phyloP scores from a whole-genome alignment of 2,888 invertebrate genomes.

The Vesta saturnalis region DNA sequence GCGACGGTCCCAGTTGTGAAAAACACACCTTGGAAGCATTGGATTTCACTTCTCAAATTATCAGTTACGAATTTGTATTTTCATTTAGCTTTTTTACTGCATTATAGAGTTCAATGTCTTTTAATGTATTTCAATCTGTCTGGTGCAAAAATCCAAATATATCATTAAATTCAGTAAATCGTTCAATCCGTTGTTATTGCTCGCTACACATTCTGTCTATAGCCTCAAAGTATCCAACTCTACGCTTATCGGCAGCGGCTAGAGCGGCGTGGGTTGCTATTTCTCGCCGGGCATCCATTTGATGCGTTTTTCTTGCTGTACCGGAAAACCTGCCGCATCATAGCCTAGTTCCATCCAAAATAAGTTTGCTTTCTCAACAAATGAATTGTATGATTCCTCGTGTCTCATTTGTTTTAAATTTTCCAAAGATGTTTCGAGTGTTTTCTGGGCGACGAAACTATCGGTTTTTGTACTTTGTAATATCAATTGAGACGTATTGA shows the following conservation, averaged over 20 bases:
- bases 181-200: not conserved
- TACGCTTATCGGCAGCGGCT: not conserved
- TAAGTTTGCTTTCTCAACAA: constrained; percentile 1
- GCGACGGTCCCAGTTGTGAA: constrained; percentile 4
- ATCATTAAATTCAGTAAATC: constrained; percentile 1
- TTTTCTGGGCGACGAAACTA: not conserved
- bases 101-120: not conserved
- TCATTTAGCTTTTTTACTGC: not conserved
- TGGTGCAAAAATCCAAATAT: constrained; percentile 5
- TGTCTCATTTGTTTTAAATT: constrained; percentile 1
- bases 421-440: constrained; percentile 3
- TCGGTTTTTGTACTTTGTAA: not conserved
- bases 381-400: not conserved
- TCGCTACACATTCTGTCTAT: constrained; percentile 1
- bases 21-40: constrained; percentile 2
- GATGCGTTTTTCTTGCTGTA: not conserved
- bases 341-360: constrained; percentile 3
- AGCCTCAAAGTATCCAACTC: not conserved
- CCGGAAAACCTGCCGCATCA: not conserved
- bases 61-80: constrained; percentile 1
- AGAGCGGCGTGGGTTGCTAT: not conserved
- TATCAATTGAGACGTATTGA: not conserved
- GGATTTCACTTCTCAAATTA: constrained; percentile 6
- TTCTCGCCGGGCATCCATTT: not conserved
- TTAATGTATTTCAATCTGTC: constrained; percentile 1